Conservation (phyloP, 2,113 vertebrate genomes). For the Takifugu flavidus region DNA sequence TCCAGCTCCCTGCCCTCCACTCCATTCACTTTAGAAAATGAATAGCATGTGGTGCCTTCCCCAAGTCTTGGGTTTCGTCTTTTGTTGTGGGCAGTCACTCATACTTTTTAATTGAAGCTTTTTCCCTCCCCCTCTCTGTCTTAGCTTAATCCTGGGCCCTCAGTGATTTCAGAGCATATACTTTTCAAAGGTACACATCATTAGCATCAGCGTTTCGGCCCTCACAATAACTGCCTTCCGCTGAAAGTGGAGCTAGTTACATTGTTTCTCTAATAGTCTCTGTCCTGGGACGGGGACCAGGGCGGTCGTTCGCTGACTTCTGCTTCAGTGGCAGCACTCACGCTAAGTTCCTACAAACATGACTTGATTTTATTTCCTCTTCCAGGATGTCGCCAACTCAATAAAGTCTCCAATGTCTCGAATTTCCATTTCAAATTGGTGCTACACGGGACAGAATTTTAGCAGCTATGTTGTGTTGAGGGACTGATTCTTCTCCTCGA, state of each 20-base stretch:
- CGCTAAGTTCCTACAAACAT: background rate
- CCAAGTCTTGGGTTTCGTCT: constrained; percentile 60
- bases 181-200: constrained; percentile 66
- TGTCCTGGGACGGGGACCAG: constrained; percentile 18
- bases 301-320: constrained; percentile 17
- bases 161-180: constrained; percentile 54
- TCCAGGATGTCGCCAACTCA: background rate
- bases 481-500: background rate
- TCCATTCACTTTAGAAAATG: constrained; percentile 59
- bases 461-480: background rate
- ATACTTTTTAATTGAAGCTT: constrained; percentile 65
- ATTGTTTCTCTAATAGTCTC: constrained; percentile 40
- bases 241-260: constrained; percentile 35
- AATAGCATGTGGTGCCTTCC: constrained; percentile 68
- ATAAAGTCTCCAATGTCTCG: background rate
- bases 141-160: constrained; percentile 35
- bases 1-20: constrained; percentile 44
- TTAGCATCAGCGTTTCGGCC: constrained; percentile 52
- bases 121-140: constrained; percentile 19
- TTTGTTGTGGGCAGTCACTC: constrained; percentile 65
- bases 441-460: background rate
- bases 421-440: constrained; percentile 1
- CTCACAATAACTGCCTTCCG: constrained; percentile 42
- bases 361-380: constrained; percentile 11
- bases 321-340: background rate